Percentiles rank a stretch among this genome's conserved stretches.
Conservation (phyloP, 2,113 vertebrate genomes). For the Lophura nycthemera region DNA sequence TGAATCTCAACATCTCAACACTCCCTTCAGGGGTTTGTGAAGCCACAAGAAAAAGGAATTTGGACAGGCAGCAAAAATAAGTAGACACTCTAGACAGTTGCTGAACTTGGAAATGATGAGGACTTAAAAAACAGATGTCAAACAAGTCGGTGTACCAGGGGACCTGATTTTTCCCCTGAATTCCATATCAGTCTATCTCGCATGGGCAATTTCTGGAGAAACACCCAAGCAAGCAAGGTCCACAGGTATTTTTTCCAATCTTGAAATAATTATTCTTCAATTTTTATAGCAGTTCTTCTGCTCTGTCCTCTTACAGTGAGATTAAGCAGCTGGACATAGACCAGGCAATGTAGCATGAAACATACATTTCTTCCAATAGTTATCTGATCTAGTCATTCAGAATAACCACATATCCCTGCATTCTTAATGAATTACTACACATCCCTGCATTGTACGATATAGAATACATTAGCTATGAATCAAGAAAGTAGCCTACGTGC, state of each 20-base stretch:
- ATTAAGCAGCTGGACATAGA: neutral
- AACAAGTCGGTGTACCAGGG: neutral
- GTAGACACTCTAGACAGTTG: neutral
- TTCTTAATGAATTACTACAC: neutral
- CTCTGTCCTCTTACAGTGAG: neutral
- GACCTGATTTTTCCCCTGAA: neutral
- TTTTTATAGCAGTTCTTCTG: neutral
- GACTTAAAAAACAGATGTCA: neutral
- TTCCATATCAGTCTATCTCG: neutral
- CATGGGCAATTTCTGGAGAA: neutral
- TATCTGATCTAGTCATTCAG: neutral
- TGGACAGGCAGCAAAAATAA: neutral
- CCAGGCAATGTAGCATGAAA: neutral
- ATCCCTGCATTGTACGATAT: neutral
- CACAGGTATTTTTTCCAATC: neutral
- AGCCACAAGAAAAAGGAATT: neutral
- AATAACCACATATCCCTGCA: neutral
- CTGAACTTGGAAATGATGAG: neutral
- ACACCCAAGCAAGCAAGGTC: neutral
- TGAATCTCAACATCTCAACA: neutral
- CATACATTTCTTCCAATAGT: neutral
- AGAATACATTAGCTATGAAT: neutral
- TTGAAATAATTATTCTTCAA: neutral
- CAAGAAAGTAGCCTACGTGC: neutral
- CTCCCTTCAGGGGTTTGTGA: neutral